A percentile compares a stretch with the other conserved stretches of the same genome.
Conservation (phyloP, 2,888 invertebrate genomes). For the Octonoba sinensis region DNA sequence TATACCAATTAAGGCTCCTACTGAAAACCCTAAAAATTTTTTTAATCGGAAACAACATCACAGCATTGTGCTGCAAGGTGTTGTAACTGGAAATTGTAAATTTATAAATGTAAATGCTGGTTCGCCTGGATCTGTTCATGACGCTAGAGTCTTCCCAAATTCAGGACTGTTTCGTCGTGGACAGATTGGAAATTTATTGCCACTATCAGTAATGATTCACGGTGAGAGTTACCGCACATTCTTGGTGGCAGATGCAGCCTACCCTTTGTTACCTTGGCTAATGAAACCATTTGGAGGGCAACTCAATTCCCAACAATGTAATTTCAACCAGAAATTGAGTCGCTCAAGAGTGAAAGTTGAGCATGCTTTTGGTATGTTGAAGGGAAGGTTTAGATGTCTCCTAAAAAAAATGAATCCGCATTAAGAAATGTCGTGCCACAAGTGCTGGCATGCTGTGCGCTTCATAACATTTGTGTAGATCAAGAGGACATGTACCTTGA, state of each 20-base stretch:
- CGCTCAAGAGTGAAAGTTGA: constrained; percentile 7
- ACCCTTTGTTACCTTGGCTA: constrained; percentile 12
- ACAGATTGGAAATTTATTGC: too few relatives aligned
- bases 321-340: constrained; percentile 9
- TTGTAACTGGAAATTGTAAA: background rate
- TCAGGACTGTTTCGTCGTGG: constrained; percentile 4
- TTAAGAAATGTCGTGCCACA: background rate
- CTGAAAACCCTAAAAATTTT: background rate
- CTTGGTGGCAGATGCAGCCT: constrained; percentile 31
- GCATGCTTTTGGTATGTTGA: constrained; percentile 20
- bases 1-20: constrained; percentile 31
- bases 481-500: constrained; percentile 2
- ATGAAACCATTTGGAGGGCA: constrained; percentile 17
- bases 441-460: constrained; percentile 7
- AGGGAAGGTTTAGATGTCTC: constrained; percentile 20
- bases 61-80: constrained; percentile 25
- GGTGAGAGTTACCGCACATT: background rate
- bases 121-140: constrained; percentile 38
- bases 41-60: background rate
- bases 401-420: constrained; percentile 5
- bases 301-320: background rate
- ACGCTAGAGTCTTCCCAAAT: constrained; percentile 18
- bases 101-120: constrained; percentile 20
- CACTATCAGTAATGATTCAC: too few relatives aligned
- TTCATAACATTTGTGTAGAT: constrained; percentile 17